These are phyloP conservation scores for Xanthia togata DNA, from an alignment of 2,888 invertebrate species.

Conservation along the genomic window DNA sequence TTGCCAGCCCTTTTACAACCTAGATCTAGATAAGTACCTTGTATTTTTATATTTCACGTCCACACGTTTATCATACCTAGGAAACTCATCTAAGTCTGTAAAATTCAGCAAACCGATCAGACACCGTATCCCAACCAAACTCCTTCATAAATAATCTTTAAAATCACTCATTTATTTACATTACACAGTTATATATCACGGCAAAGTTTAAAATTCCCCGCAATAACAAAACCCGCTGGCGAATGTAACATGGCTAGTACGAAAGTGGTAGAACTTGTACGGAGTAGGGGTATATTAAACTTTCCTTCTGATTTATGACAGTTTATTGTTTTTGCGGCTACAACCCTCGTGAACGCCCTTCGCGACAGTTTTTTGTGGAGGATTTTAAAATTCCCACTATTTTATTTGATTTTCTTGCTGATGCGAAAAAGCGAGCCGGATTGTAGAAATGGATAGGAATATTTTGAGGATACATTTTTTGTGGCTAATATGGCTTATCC, in stretches of 20 bases:
- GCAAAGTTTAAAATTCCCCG: constrained; percentile 67
- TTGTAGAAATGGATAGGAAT: constrained; percentile 10
- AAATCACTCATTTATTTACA: constrained; percentile 69
- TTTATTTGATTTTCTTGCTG: constrained; percentile 55
- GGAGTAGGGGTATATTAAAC: constrained; percentile 82
- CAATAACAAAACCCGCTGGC: constrained; percentile 63
- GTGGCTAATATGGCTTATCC: constrained; percentile 17
- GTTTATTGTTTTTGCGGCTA: constrained; percentile 82
- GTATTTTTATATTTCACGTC: neutral
- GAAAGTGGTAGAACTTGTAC: constrained; percentile 67
- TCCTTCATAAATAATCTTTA: constrained; percentile 61
- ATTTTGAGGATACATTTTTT: constrained; percentile 11
- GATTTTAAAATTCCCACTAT: constrained; percentile 54
- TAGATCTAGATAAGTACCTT: neutral
- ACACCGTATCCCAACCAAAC: constrained; percentile 34
- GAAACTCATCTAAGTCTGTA: constrained; percentile 31
- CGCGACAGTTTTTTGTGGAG: constrained; percentile 68
- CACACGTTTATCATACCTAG: neutral
- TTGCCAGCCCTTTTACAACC: too few species aligned
- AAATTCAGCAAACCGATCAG: constrained; percentile 39
- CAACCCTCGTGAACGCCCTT: constrained; percentile 63
- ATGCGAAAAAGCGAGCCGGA: constrained; percentile 14
- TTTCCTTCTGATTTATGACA: constrained; percentile 83
- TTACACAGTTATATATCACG: constrained; percentile 66
- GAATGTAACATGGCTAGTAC: constrained; percentile 61